Percentiles rank a stretch among this genome's conserved stretches.
Conservation (phyloP, 2,113 vertebrate genomes). For the Gallinago jamesoni region DNA sequence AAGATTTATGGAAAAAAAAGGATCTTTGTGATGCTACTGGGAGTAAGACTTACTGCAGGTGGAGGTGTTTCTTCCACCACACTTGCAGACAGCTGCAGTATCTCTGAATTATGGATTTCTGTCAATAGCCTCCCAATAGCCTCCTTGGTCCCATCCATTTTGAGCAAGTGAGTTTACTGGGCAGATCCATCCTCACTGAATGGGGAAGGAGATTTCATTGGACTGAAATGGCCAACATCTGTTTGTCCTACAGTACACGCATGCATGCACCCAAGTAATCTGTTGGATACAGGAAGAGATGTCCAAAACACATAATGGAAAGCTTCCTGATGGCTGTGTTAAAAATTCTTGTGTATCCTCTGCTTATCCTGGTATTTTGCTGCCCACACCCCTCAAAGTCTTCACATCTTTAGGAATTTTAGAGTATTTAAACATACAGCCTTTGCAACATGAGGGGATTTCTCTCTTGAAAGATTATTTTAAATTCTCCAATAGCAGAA, state of each 20-base stretch:
- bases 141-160: background rate
- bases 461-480: background rate
- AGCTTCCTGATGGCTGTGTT: background rate
- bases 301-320: background rate
- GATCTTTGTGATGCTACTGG: background rate
- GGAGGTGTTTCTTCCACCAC: background rate
- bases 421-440: background rate
- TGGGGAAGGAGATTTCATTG: background rate
- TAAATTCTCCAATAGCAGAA: background rate
- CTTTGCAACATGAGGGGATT: background rate
- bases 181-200: background rate
- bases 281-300: background rate
- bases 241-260: background rate
- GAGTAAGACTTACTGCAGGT: background rate
- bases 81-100: rapidly evolving
- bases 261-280: background rate
- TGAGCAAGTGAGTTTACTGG: background rate
- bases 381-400: background rate
- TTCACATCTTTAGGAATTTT: background rate
- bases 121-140: rapidly evolving
- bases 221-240: background rate
- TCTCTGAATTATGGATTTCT: background rate
- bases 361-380: background rate
- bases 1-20: background rate
- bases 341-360: background rate